phyloP scores from a whole-genome alignment of 2,888 invertebrate species.

The Eupithecia subfuscata region DNA sequence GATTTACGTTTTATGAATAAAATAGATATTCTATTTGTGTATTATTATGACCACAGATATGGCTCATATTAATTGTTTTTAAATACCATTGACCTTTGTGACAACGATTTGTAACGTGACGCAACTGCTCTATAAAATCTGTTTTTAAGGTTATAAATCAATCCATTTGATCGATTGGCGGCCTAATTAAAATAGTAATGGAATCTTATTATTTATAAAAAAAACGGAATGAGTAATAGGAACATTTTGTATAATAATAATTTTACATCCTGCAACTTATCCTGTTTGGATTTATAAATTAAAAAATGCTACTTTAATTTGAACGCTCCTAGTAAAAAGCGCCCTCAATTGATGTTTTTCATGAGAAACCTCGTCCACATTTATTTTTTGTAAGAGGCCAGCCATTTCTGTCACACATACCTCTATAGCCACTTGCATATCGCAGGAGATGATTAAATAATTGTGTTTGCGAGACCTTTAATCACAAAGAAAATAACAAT shows the following conservation, averaged over 20 bases:
- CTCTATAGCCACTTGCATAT: neutral
- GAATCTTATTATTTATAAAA: slow-evolving; percentile 1
- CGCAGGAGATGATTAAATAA: too few species aligned
- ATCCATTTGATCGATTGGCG: slow-evolving; percentile 23
- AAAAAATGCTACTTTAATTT: too few species aligned
- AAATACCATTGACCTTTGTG: slow-evolving; percentile 4
- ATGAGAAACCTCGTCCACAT: too few species aligned
- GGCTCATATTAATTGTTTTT: neutral
- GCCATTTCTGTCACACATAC: too few species aligned
- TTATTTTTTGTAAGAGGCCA: too few species aligned
- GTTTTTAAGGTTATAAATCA: slow-evolving; percentile 22
- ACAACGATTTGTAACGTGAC: slow-evolving; percentile 9
- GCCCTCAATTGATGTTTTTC: too few species aligned
- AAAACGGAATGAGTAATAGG: slow-evolving; percentile 22
- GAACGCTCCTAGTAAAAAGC: too few species aligned
- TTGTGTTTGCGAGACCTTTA: too few species aligned
- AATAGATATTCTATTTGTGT: neutral
- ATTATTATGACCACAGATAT: neutral
- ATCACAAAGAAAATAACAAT: too few species aligned
- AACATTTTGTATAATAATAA: slow-evolving; percentile 7
- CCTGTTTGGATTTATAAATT: slow-evolving; percentile 26
- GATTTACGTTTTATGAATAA: neutral
- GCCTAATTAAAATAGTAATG: slow-evolving; percentile 18
- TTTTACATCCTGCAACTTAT: slow-evolving; percentile 33
- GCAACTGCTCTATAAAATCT: slow-evolving; percentile 15